Conservation (phyloP, 2,888 invertebrate genomes). For the Drosophila nigricruria region DNA sequence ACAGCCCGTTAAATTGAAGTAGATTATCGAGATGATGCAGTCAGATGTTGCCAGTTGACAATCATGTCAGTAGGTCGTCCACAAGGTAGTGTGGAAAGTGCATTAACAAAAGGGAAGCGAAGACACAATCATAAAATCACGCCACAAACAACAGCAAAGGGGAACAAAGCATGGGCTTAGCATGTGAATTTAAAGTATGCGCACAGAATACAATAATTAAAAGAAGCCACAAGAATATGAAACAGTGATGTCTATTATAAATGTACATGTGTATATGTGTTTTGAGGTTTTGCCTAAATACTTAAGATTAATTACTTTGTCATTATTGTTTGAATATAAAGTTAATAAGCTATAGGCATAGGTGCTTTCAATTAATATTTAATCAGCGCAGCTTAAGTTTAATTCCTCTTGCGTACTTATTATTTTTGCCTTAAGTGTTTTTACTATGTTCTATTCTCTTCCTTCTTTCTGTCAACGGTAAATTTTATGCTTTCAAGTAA, state of each 20-base stretch:
- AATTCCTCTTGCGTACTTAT: neutral
- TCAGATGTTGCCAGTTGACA: slow-evolving; percentile 41
- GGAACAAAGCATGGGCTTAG: neutral
- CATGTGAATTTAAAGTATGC: neutral
- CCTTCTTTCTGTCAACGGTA: too few species aligned
- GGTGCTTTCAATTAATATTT: neutral
- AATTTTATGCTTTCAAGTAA: neutral
- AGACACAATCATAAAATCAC: neutral
- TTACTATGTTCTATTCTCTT: neutral
- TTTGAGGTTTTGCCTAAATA: neutral
- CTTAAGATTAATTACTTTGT: neutral
- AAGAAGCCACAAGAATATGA: neutral
- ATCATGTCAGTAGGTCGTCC: slow-evolving; percentile 55
- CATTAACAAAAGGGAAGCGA: slow-evolving; percentile 9
- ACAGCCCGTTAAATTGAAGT: slow-evolving; percentile 48
- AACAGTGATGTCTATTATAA: neutral
- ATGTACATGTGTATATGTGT: neutral
- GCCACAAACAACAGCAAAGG: neutral
- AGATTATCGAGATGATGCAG: slow-evolving; percentile 50
- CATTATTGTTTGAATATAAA: neutral
- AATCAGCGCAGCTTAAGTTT: neutral
- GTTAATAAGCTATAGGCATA: neutral
- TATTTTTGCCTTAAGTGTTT: neutral
- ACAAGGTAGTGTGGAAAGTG: slow-evolving; percentile 3
- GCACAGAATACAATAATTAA: slow-evolving; percentile 5